Evolutionary conservation across 2,113 vertebrate genomes (phyloP), one percentile per base, ranked within the genome.

Genomic region (Mugil cephalus): DNA sequence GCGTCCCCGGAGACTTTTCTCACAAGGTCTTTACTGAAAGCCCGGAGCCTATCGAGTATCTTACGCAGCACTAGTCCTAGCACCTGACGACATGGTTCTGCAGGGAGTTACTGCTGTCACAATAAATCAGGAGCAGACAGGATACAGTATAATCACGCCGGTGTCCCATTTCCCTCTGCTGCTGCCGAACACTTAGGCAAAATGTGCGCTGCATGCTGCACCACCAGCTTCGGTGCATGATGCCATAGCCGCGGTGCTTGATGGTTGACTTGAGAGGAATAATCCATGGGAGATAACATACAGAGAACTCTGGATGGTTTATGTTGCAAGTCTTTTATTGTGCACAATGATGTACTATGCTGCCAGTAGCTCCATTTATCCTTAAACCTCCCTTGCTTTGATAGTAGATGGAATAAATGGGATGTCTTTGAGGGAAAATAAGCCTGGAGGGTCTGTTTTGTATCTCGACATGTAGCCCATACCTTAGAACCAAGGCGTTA

Each of bases 211-310:
- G 77, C 64, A 43, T 10, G 19, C 52, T 45, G 78, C 46, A 60
- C 38, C 58, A 53, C 2, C 72, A 63, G 18, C 59, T 18, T 5
- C 24, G 24, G 53, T 45, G n/a, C 61, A 73, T 21, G 53, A 51
- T 3, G 53, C 64, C 45, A 15, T 52, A 30, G 35, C 59, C 67
- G 34, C 85, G 21, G 36, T 68, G 60, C 81, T 87, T 92, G 91
- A 91, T 90, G 89, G 91, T 91, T 90, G 90, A 90, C 83, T 91
- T 83, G 74, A 88, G 87, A 79, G 60, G 79, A 84, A 80, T 87
- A 84, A 86, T 84, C 82, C 88, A 66, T 43, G 56, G 64, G 61
- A 79, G 85, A 83, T 74, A 79, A 71, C 38, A 61, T 56, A 80
- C 74, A 83, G 74, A 79, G 69, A 83, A 53, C 68, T 43, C 51